Percentiles rank a stretch among this genome's conserved stretches.
Conservation (phyloP, 1,140 invertebrate genomes). For the Bombus ignitus region DNA sequence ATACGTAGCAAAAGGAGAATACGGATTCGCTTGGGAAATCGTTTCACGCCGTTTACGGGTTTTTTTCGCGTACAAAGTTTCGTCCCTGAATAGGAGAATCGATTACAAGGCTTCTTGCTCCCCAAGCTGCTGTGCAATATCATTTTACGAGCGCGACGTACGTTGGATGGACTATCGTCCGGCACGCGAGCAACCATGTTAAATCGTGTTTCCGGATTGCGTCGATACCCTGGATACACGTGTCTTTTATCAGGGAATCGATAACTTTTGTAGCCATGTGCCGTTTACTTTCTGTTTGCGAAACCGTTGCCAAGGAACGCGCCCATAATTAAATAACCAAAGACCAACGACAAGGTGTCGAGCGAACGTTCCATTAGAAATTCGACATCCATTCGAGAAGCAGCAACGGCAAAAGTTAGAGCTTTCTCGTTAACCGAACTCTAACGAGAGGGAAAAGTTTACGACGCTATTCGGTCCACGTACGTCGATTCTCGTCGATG, state of each 20-base stretch:
- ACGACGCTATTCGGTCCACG: background rate
- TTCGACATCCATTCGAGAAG: background rate
- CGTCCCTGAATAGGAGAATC: background rate
- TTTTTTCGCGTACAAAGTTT: background rate
- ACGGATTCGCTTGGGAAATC: too few species aligned
- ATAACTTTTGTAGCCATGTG: slow-evolving; percentile 37
- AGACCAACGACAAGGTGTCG: background rate
- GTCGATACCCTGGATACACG: slow-evolving; percentile 36
- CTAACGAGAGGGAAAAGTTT: background rate
- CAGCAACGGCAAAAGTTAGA: too few species aligned
- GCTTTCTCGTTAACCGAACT: background rate
- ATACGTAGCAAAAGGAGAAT: background rate
- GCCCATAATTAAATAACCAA: slow-evolving; percentile 1
- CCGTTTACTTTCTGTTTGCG: slow-evolving; percentile 34
- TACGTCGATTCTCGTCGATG: too few species aligned
- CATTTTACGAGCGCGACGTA: slow-evolving; percentile 2
- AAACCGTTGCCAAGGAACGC: slow-evolving; percentile 52
- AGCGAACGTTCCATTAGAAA: too few species aligned
- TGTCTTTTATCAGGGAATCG: slow-evolving; percentile 44
- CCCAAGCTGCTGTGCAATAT: background rate
- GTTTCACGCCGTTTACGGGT: background rate
- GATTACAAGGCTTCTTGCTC: background rate
- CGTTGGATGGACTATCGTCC: background rate
- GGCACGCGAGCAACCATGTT: slow-evolving; percentile 35
- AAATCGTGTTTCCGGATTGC: slow-evolving; percentile 11